Conservation (phyloP, 2,113 vertebrate genomes). For the Phylloscopus trochiloides region DNA sequence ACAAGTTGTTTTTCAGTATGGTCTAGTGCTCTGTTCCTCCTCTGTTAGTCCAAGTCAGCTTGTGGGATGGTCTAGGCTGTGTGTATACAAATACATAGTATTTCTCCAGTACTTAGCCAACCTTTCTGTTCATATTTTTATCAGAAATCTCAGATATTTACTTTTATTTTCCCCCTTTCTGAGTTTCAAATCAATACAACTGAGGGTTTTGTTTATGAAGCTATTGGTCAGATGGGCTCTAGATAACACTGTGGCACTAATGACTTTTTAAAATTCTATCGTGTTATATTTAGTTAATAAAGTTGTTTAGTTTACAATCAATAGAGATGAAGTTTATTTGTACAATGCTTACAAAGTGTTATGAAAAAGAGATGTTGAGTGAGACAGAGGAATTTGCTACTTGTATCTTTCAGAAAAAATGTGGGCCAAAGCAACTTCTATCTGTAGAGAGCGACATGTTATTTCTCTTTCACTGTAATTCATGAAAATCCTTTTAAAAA, state of each 20-base stretch:
- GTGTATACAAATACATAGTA: neutral
- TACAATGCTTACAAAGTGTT: neutral
- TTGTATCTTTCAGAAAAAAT: neutral
- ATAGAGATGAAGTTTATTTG: neutral
- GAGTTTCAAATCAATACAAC: neutral
- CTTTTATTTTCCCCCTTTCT: neutral
- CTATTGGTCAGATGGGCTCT: neutral
- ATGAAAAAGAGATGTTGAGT: neutral
- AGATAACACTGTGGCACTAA: neutral
- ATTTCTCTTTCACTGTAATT: neutral
- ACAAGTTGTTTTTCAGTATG: neutral
- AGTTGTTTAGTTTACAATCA: slow-evolving; percentile 18
- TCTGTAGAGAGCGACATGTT: neutral
- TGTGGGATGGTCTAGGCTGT: neutral
- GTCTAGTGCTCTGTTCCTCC: neutral
- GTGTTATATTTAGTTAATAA: slow-evolving; percentile 24
- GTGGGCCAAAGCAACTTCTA: neutral
- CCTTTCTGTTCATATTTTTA: neutral
- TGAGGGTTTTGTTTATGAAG: neutral
- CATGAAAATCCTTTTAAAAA: neutral
- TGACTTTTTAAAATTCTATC: slow-evolving; percentile 3
- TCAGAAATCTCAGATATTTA: neutral
- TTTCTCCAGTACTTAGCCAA: neutral
- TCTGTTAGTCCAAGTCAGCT: neutral
- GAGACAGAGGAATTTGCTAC: neutral